Conservation (phyloP, 2,888 invertebrate genomes). For the Ceriagrion tenellum region DNA sequence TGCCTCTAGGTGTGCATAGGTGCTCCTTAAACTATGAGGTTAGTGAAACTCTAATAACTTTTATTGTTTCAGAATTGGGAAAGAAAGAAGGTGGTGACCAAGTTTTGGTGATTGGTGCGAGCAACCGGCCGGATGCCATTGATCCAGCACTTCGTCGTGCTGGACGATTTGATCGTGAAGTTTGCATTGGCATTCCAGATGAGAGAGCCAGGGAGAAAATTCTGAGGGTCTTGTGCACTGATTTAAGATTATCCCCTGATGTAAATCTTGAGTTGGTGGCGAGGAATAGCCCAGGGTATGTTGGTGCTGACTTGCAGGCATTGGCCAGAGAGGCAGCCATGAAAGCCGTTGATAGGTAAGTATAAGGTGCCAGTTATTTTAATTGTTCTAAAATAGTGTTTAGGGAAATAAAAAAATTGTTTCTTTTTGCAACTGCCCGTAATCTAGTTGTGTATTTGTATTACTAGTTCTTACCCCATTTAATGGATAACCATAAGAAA, state of each 20-base stretch:
- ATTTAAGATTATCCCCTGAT: slow-evolving; percentile 84
- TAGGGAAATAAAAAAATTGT: too few species aligned
- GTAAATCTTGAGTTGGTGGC: slow-evolving; percentile 88
- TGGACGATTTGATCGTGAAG: slow-evolving; percentile 96
- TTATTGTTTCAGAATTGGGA: slow-evolving; percentile 77
- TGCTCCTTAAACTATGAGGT: too few species aligned
- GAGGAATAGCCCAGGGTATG: slow-evolving; percentile 95
- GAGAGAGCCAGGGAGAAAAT: slow-evolving; percentile 90
- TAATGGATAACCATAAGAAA: too few species aligned
- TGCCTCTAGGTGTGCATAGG: too few species aligned
- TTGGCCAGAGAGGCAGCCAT: slow-evolving; percentile 93
- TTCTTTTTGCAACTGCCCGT: too few species aligned
- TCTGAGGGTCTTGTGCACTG: slow-evolving; percentile 85
- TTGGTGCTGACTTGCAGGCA: slow-evolving; percentile 95
- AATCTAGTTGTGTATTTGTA: too few species aligned
- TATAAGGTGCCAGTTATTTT: too few species aligned
- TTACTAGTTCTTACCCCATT: too few species aligned
- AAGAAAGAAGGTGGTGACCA: slow-evolving; percentile 80
- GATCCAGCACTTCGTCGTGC: slow-evolving; percentile 95
- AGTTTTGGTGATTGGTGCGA: slow-evolving; percentile 95
- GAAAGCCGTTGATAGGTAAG: slow-evolving; percentile 87
- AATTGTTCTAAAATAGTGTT: too few species aligned
- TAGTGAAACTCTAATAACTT: not conserved
- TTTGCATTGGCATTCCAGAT: slow-evolving; percentile 95
- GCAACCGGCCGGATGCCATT: slow-evolving; percentile 94